Evolutionary conservation across 2,113 vertebrate species (phyloP).

Genomic region (Anhinga rufa): DNA sequence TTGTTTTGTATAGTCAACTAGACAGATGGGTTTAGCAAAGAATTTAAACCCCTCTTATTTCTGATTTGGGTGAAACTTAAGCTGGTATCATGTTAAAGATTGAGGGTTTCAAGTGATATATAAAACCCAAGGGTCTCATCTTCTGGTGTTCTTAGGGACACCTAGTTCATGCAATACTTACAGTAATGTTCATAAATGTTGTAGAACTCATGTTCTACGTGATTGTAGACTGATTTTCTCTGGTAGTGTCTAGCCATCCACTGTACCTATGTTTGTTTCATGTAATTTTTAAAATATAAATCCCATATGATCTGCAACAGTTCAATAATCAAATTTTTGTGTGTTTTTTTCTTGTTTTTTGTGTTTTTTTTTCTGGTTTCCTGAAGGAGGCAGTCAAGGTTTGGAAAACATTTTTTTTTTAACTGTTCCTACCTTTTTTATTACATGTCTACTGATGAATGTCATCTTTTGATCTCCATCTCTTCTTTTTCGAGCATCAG

Average conservation of each 20-base stretch:
- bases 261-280: not conserved
- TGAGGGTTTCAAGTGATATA: not conserved
- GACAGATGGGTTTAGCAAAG: not conserved
- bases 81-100: not conserved
- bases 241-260: not conserved
- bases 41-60: not conserved
- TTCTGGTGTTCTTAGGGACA: not conserved
- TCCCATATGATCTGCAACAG: constrained; percentile 15
- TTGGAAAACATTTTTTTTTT: constrained; percentile 74
- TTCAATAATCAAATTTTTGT: constrained; percentile 59
- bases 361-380: constrained; percentile 67
- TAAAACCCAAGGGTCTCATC: not conserved
- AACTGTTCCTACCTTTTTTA: constrained; percentile 38
- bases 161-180: not conserved
- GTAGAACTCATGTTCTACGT: no score
- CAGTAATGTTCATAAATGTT: not conserved
- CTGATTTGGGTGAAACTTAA: not conserved
- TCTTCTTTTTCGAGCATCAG: constrained; percentile 21
- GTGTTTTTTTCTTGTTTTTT: constrained; percentile 47
- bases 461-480: constrained; percentile 46
- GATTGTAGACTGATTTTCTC: not conserved
- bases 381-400: constrained; percentile 93
- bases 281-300: constrained; percentile 3
- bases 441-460: constrained; percentile 53
- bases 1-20: not conserved